Conservation (phyloP, 2,113 vertebrate genomes). For the Corythaixoides concolor region DNA sequence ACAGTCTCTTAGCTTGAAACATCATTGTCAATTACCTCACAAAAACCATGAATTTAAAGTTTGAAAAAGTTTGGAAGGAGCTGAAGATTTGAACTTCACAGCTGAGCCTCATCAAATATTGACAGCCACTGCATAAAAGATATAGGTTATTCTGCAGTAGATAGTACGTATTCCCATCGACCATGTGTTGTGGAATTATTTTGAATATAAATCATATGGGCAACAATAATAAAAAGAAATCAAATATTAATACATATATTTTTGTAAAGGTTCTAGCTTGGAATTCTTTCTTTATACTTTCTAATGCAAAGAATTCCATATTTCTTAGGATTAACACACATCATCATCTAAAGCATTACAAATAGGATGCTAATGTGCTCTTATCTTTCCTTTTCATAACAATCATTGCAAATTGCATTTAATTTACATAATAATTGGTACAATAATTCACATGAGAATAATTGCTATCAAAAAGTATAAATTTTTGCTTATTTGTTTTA, state of each 20-base stretch:
- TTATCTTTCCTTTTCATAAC: slow-evolving; percentile 51
- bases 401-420: slow-evolving; percentile 23
- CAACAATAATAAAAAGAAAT: not conserved
- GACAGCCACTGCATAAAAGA: not conserved
- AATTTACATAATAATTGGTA: slow-evolving; percentile 57
- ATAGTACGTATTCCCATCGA: not conserved
- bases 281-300: not conserved
- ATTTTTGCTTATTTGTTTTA: not conserved
- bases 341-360: slow-evolving; percentile 5
- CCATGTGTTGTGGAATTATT: not conserved
- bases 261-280: not conserved
- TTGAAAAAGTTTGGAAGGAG: not conserved
- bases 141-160: not conserved
- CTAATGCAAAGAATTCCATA: slow-evolving; percentile 18
- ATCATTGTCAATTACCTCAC: not conserved
- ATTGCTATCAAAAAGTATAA: slow-evolving; percentile 24
- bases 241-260: not conserved
- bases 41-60: not conserved
- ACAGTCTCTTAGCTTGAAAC: not conserved
- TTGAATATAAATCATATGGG: not conserved
- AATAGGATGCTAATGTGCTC: slow-evolving; percentile 10
- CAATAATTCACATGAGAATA: slow-evolving; percentile 34
- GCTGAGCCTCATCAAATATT: not conserved
- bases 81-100: not conserved
- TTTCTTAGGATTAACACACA: not conserved